phyloP scores from a whole-genome alignment of 2,797 vertebrate species.

The Danio albolineatus region DNA sequence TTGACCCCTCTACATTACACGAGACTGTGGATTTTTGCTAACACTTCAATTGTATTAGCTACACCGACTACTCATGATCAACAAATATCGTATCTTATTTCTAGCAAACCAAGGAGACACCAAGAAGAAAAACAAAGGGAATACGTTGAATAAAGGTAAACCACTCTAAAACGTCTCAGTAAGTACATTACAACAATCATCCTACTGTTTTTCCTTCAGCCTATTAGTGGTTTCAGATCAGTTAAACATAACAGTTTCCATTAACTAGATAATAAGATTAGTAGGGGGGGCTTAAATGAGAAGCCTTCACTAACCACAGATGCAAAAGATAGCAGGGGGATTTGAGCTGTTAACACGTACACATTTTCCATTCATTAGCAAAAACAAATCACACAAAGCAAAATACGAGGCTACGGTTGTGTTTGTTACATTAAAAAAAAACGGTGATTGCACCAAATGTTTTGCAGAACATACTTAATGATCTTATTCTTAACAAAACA shows the following conservation, averaged over 20 bases:
- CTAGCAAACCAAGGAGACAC: constrained; percentile 50
- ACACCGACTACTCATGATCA: constrained; percentile 15
- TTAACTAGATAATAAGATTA: not conserved
- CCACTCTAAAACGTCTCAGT: not conserved
- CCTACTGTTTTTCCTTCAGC: not conserved
- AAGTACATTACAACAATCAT: not conserved
- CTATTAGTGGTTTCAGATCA: not conserved
- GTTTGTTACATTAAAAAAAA: not conserved
- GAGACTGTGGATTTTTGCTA: constrained; percentile 16
- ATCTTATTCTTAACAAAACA: not conserved
- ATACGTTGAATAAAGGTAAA: constrained; percentile 15
- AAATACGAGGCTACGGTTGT: not conserved
- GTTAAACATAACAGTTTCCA: constrained; percentile 18
- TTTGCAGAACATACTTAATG: not conserved
- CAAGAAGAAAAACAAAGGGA: constrained; percentile 46
- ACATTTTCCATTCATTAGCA: constrained; percentile 29
- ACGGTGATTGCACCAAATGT: too few species aligned
- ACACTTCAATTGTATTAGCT: constrained; percentile 22
- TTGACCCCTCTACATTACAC: constrained; percentile 10
- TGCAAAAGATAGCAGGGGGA: constrained; percentile 6
- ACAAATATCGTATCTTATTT: constrained; percentile 48
- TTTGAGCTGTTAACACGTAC: not conserved
- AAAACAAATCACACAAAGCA: not conserved
- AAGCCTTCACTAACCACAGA: constrained; percentile 8
- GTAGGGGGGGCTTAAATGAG: constrained; percentile 53